A percentile compares a stretch with the other conserved stretches of the same genome.
Evolutionary conservation across 2,888 invertebrate species (phyloP).

Genomic region (Yponomeuta plumbellus): DNA sequence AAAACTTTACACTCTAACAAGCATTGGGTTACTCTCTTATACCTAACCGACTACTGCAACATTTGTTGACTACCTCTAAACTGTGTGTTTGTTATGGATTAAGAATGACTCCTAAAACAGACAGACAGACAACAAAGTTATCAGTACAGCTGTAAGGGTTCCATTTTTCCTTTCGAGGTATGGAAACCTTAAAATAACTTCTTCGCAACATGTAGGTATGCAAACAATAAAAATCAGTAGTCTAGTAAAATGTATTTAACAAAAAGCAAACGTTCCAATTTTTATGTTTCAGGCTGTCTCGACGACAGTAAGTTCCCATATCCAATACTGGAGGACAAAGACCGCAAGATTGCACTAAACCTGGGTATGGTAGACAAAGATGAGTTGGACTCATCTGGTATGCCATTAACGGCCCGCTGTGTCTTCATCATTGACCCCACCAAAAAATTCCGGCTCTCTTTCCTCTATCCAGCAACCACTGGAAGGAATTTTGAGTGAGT

Average conservation of each 20-base stretch:
- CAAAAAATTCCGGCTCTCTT: conserved; percentile 90
- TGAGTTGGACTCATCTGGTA: conserved; percentile 85
- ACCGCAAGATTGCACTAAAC: conserved; percentile 83
- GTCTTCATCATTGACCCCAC: conserved; percentile 91
- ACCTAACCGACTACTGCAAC: too few relatives aligned
- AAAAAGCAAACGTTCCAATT: background rate
- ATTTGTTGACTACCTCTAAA: too few relatives aligned
- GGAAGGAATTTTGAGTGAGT: conserved; percentile 96
- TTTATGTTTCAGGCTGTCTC: background rate
- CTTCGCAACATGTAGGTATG: too few relatives aligned
- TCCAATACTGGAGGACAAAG: conserved; percentile 94
- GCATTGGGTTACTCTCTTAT: too few relatives aligned
- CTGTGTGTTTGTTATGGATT: too few relatives aligned
- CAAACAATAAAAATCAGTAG: too few relatives aligned
- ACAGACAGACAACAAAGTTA: too few relatives aligned
- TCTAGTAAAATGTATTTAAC: background rate
- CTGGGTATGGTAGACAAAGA: conserved; percentile 96
- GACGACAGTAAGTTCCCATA: conserved; percentile 80
- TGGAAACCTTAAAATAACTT: too few relatives aligned
- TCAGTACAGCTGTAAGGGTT: too few relatives aligned
- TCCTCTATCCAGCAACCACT: conserved; percentile 97
- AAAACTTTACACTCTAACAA: too few relatives aligned
- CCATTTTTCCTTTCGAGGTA: too few relatives aligned
- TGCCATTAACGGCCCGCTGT: conserved; percentile 91
- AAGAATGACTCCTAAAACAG: too few relatives aligned